Conservation (phyloP, 2,113 vertebrate species). For the Poecile atricapillus region DNA sequence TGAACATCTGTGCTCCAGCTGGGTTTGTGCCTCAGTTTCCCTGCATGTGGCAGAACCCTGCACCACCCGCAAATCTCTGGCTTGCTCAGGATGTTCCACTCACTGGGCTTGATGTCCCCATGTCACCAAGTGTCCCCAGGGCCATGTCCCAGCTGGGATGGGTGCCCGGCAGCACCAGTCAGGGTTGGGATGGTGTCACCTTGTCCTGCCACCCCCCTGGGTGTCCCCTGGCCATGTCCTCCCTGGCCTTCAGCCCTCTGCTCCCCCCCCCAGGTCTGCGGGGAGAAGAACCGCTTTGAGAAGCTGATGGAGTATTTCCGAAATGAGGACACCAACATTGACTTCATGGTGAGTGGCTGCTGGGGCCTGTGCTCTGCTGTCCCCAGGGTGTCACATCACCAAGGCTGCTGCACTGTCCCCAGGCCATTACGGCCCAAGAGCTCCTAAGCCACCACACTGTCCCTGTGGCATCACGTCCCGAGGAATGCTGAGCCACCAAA, state of each 20-base stretch:
- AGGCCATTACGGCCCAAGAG: neutral
- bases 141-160: neutral
- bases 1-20: fast-evolving
- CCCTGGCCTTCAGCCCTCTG: neutral
- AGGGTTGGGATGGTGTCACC: neutral
- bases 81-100: fast-evolving
- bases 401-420: neutral
- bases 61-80: fast-evolving
- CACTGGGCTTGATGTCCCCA: neutral
- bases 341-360: constrained; percentile 87
- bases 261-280: constrained; percentile 68
- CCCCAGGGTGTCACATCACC: neutral
- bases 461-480: neutral
- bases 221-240: neutral
- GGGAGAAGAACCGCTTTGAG: constrained; percentile 83
- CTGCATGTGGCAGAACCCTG: neutral
- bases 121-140: neutral
- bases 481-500: no score
- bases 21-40: neutral
- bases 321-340: constrained; percentile 88
- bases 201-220: neutral
- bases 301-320: constrained; percentile 93
- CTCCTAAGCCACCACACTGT: neutral
- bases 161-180: neutral
- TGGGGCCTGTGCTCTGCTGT: neutral